Conservation (phyloP, 2,113 vertebrate species). For the Vidua macroura region DNA sequence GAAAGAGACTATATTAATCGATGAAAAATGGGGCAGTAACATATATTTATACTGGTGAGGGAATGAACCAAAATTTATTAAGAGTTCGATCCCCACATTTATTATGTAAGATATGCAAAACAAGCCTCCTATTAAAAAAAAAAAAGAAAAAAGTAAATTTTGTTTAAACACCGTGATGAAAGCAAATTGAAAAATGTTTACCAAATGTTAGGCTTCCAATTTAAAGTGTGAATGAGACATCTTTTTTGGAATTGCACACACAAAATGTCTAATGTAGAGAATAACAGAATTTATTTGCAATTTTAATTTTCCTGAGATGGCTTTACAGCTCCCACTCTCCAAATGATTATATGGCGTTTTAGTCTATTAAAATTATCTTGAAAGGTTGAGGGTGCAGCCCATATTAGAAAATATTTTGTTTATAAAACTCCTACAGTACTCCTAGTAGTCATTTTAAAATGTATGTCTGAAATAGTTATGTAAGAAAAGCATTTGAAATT, state of each 20-base stretch:
- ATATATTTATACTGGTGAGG: slow-evolving; percentile 23
- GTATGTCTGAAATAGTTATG: slow-evolving; percentile 81
- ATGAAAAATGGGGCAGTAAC: slow-evolving; percentile 16
- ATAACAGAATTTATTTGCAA: slow-evolving; percentile 71
- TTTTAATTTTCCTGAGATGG: slow-evolving; percentile 72
- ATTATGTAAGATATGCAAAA: slow-evolving; percentile 1
- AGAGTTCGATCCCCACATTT: slow-evolving; percentile 34
- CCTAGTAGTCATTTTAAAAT: slow-evolving; percentile 77
- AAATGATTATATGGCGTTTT: slow-evolving; percentile 69
- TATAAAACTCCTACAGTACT: slow-evolving; percentile 69
- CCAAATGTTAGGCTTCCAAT: slow-evolving; percentile 39
- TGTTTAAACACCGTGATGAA: neutral
- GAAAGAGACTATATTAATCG: slow-evolving; percentile 27
- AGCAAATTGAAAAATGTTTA: slow-evolving; percentile 6
- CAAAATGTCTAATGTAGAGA: slow-evolving; percentile 67
- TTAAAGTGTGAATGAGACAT: slow-evolving; percentile 49
- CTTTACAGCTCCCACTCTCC: slow-evolving; percentile 70
- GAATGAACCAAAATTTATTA: slow-evolving; percentile 34
- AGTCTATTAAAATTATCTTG: slow-evolving; percentile 67
- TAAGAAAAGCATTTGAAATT: slow-evolving; percentile 78
- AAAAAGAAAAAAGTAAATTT: neutral
- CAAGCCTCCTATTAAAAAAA: slow-evolving; percentile 13
- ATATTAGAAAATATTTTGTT: slow-evolving; percentile 71
- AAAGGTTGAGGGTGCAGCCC: slow-evolving; percentile 65
- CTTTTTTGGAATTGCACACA: slow-evolving; percentile 72